Evolutionary conservation across 2,113 vertebrate species (phyloP).

Genomic region (Ictidomys tridecemlineatus): DNA sequence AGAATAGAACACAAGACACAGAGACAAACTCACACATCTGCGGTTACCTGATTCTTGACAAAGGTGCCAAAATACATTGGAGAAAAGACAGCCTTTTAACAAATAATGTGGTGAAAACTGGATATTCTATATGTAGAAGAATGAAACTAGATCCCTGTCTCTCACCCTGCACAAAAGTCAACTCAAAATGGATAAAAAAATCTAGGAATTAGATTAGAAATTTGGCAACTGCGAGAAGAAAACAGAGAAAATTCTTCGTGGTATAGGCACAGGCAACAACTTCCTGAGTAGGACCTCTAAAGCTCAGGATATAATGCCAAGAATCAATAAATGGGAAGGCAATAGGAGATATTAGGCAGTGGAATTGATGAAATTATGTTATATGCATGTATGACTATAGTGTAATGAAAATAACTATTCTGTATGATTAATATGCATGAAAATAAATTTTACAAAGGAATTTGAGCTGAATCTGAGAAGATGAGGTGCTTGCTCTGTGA

Average conservation of each 20-base stretch:
- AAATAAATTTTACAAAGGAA: too few species aligned
- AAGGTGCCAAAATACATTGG: background rate
- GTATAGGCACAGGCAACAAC: background rate
- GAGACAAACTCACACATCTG: background rate
- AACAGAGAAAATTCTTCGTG: background rate
- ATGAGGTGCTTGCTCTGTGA: background rate
- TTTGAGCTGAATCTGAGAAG: conserved; percentile 25
- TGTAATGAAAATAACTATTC: too few species aligned
- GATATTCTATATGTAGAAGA: background rate
- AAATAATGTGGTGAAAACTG: background rate
- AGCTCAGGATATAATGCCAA: too few species aligned
- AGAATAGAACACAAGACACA: background rate
- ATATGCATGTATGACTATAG: too few species aligned
- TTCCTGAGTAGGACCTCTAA: too few species aligned
- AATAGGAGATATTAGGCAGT: too few species aligned
- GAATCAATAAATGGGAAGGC: too few species aligned
- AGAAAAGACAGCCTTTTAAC: background rate
- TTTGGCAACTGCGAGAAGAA: background rate
- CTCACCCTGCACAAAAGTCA: background rate
- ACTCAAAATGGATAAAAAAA: background rate
- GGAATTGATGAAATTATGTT: too few species aligned
- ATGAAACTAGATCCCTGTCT: background rate
- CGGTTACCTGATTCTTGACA: background rate
- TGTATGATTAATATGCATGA: too few species aligned
- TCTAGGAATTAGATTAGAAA: background rate